phyloP scores from a whole-genome alignment of 2,113 vertebrate genomes.

The Lagopus muta region DNA sequence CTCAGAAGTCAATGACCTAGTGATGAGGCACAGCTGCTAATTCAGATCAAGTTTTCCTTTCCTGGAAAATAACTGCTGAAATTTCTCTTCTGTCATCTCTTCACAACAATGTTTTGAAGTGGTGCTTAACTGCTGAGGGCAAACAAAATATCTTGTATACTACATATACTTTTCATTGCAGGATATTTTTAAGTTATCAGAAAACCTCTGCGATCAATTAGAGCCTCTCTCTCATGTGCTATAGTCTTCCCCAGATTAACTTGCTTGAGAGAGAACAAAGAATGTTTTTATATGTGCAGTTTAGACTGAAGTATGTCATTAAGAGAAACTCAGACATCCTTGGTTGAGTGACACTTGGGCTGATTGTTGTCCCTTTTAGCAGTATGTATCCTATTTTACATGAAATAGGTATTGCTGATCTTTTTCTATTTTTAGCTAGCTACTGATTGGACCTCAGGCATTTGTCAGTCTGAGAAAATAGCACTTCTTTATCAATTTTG shows the following conservation, averaged over 20 bases:
- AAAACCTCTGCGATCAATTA: neutral
- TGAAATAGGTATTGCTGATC: neutral
- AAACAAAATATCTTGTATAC: no score
- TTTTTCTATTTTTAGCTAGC: neutral
- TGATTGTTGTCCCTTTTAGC: neutral
- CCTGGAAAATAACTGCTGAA: neutral
- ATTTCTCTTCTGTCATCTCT: neutral
- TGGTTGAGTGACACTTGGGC: neutral
- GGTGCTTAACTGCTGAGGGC: neutral
- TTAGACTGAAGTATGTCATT: neutral
- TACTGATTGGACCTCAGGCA: neutral
- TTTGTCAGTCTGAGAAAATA: neutral
- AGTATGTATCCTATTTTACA: neutral
- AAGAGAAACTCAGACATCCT: neutral
- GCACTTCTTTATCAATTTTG: neutral
- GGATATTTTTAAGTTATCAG: neutral
- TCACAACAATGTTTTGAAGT: neutral
- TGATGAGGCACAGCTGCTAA: neutral
- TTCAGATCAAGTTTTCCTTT: neutral
- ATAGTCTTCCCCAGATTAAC: neutral
- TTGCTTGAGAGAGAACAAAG: neutral
- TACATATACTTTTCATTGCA: neutral
- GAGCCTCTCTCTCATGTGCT: neutral
- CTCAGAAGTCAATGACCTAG: neutral
- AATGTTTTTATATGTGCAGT: neutral